Evolutionary conservation across 2,888 invertebrate species (phyloP), one percentile per base, ranked within the genome.

Genomic region (Netelia virgata): DNA sequence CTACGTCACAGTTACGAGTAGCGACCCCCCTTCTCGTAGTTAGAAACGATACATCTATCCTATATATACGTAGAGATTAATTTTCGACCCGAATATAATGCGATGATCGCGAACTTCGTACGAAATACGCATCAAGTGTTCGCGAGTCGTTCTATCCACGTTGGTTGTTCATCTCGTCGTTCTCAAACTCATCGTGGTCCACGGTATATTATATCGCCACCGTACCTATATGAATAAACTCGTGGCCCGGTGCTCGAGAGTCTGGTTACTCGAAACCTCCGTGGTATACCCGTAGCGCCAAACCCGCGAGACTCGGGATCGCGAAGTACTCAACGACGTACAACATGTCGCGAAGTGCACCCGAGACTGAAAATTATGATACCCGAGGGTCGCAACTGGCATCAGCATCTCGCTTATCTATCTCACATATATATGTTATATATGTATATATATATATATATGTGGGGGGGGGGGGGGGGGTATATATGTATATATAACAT

Each of bases 291-390:
- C 47, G 14, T 14, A 47, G 47, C 5, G 0, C 5, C 28, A 28
- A 28, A 28, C 28, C 28, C 28, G 28, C 5, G 28, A 5, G 53
- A 43, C 47, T 57, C 59, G 68, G 69, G 77, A 18, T 47, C 57
- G 63, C 57, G 18, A 59, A 70, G 73, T 55, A 77, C 77, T 77
- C 66, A 72, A 53, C 28, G 55, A 1, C 63, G 66, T 53, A 66
- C 50, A 47, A 11, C 79, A 74, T 53, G 70, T 64, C 59, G 64
- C 74, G 57, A 28, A 70, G 69, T 64, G 64, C 59, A 70, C 75
- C 53, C 75, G 57, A 80, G 83, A 80, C 70, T 66, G 64, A 76
- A 83, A 83, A 83, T 80, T 83, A 83, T 83, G 83, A 79, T 79
- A 72, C 83, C 72, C 79, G 23, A 57, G 78, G 63, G 83, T 63